Conservation (phyloP, 2,113 vertebrate species). For the Galeopterus variegatus region DNA sequence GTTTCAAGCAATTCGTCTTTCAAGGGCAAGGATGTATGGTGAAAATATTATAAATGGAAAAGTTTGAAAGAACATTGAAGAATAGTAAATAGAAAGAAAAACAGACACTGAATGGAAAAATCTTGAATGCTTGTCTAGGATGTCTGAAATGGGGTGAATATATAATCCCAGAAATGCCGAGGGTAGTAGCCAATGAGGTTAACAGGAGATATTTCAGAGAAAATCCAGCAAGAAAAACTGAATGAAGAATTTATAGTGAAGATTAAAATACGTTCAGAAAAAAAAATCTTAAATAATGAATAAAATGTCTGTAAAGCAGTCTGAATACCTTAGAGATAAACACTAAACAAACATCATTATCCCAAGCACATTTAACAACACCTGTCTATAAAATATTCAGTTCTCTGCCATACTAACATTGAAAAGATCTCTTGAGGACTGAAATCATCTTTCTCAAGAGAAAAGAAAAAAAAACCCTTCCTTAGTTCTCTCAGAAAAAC, state of each 20-base stretch:
- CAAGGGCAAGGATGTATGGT: not conserved
- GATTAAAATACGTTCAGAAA: constrained; percentile 55
- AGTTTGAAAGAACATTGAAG: not conserved
- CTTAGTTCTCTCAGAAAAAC: constrained; percentile 60
- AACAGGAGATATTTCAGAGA: constrained; percentile 25
- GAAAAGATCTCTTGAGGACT: constrained; percentile 71
- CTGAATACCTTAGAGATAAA: constrained; percentile 53
- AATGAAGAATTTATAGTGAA: constrained; percentile 60
- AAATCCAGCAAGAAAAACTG: constrained; percentile 39
- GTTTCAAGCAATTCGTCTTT: not conserved
- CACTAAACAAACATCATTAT: constrained; percentile 71
- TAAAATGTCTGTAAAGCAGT: constrained; percentile 41
- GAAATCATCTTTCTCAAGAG: constrained; percentile 63
- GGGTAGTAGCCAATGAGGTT: not conserved
- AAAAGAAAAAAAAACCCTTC: constrained; percentile 57
- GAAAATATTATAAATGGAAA: not conserved
- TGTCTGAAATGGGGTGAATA: not conserved
- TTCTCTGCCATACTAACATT: constrained; percentile 56
- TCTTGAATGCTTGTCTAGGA: not conserved
- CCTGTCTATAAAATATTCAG: constrained; percentile 73
- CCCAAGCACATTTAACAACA: constrained; percentile 65
- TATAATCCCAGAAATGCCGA: not conserved
- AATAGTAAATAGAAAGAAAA: not conserved
- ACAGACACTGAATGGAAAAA: not conserved
- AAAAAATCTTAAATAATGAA: constrained; percentile 51